Base-by-base conservation (phyloP, 2,797 vertebrate species). In the Neosilurus hyrtlii region DNA sequence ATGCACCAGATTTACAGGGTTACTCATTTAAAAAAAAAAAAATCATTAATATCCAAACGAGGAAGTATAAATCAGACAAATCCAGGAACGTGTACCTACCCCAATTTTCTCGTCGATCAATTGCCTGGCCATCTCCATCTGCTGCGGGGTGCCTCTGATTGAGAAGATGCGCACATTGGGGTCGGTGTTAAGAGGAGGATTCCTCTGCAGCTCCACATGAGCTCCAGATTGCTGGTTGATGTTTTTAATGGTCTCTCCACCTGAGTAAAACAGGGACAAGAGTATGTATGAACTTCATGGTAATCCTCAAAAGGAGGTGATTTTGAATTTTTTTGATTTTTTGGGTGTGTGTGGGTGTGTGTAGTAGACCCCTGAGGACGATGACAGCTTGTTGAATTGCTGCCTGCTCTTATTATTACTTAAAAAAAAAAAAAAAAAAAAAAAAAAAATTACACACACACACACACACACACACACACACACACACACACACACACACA, bases 91-190 rank as follows among this genome's bases (percentile, higher is more conserved):
- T n/a, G 35, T 24, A 15, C 93, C 83, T 93, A 99, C 98, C 91
- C 97, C 97, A 88, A 99, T 97, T 94, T 97, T 98, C 95, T 99
- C 97, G 86, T 99, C 97, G 88, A 99, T 99, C 94, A 99, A 96
- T 90, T 99, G 97, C 62, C 97, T 93, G 54, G 98, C 97, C 79
- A 97, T 95, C 79, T 98, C 97, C 73, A 99, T 95, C 93, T 99
- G 97, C 89, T 98, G 97, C 24, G 96, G 96, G 79, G 96, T 89
- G 4, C 98, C 97, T 68, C 97, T 91, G 93, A 99, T 97, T 91
- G 96, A 98, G 93, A 99, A 99, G 92, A 99, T 94, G 85, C 97
- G 95, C 52, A 99, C 92, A 3, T 92, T 94, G 52, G 98, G 97
- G 91, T 99, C 98, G 0, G 97, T 98, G 94, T 95, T 98, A 0